A percentile compares a stretch with the other conserved stretches of the same genome.
phyloP scores from a whole-genome alignment of 2,888 invertebrate genomes.

The Amphipyra berbera region DNA sequence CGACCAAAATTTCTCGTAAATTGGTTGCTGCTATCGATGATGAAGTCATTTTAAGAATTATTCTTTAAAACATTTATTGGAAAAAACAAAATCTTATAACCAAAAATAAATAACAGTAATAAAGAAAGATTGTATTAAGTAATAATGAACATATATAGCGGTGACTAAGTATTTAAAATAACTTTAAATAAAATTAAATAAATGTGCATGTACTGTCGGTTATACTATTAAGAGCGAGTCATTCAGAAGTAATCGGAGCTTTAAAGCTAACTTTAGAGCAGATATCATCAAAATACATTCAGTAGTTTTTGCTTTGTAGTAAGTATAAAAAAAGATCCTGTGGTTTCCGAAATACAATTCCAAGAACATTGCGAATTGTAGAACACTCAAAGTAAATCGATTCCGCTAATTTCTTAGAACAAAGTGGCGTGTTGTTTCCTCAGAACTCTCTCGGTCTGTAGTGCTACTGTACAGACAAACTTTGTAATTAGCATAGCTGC shows the following conservation, averaged over 20 bases:
- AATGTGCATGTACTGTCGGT: neutral
- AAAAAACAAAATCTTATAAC: neutral
- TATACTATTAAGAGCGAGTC: neutral
- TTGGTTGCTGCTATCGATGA: constrained; percentile 63
- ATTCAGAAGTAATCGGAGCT: neutral
- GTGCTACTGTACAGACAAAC: constrained; percentile 49
- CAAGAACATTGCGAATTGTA: constrained; percentile 71
- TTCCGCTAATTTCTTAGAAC: constrained; percentile 82
- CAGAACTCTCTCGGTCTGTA: constrained; percentile 43
- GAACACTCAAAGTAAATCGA: constrained; percentile 73
- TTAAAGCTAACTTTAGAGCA: constrained; percentile 2
- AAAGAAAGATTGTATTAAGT: neutral
- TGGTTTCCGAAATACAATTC: constrained; percentile 61
- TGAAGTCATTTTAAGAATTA: constrained; percentile 69
- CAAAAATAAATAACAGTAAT: neutral
- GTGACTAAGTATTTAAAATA: neutral
- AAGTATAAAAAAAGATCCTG: constrained; percentile 34
- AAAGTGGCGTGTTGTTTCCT: constrained; percentile 69
- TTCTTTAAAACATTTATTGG: constrained; percentile 5
- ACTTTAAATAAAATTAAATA: neutral
- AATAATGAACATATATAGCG: no score
- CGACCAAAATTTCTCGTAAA: constrained; percentile 65
- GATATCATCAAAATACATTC: constrained; percentile 32
- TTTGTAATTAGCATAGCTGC: constrained; percentile 61
- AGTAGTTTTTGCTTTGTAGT: constrained; percentile 22